Base-by-base conservation (phyloP, 1,140 invertebrate species). In the Diorhabda carinulata region DNA sequence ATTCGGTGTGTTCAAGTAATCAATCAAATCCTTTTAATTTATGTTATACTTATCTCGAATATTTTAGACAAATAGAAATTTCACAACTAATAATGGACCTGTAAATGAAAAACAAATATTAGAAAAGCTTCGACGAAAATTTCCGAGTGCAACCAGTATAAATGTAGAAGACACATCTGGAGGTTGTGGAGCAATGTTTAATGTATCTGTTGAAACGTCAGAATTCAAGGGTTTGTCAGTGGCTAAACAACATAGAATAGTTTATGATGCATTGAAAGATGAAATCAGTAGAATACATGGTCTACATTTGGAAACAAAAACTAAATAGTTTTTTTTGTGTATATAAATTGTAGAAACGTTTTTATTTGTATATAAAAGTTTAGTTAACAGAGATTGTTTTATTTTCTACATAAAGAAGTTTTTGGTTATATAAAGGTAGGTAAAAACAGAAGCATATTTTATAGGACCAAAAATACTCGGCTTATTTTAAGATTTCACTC, bases 151-250 rank as follows among this genome's bases (percentile, higher is more conserved):
- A 45, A 84, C 86, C 52, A 80, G 83, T 68, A 86, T 93, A 58
- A 84, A 88, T 80, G 89, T 93, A 2, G 83, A 85, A 61, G 91
- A 93, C 80, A 88, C 92, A 44, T 93, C 91, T 70, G 89, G 92
- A 69, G 92, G 93, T 4, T 96, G 93, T 84, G 93, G 93, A 47
- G 91, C 92, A 41, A 95, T 96, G 92, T 96, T 89, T 83, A 91
- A 93, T 82, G 87, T 95, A 44, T 87, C 84, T 73, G 86, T 96
- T 10, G 87, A 92, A 81, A 84, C 91, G 8, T 82, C 83, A 57
- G 91, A 94, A 77, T 95, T 96, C 77, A 83, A 87, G 81, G 92
- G 91, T 41, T 78, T 94, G 7, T 87, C 85, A 44, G 88, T 86
- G 43, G 87, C 94, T 0, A 92, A 93, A 76, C 93, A 95, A 79